phyloP scores from a whole-genome alignment of 1,140 invertebrate genomes.

The Manduca sexta region DNA sequence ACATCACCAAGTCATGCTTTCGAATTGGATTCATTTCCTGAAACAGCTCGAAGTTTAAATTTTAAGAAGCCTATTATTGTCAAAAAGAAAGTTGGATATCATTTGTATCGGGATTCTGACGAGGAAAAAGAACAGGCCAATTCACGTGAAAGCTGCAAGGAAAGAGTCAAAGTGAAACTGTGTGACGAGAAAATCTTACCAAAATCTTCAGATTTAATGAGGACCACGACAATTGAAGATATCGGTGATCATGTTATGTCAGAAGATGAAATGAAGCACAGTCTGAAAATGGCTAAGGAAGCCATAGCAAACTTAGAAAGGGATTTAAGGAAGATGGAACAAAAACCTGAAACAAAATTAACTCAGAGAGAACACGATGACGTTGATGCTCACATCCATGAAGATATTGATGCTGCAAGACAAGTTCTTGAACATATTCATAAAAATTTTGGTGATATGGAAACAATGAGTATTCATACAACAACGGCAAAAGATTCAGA shows the following conservation, averaged over 20 bases:
- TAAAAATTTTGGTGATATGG: constrained; percentile 40
- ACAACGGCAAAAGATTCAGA: constrained; percentile 19
- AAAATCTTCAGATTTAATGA: constrained; percentile 14
- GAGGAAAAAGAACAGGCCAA: constrained; percentile 39
- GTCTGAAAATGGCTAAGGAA: constrained; percentile 52
- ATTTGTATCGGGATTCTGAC: constrained; percentile 41
- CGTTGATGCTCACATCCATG: constrained; percentile 30
- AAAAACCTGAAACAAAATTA: constrained; percentile 17
- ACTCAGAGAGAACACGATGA: constrained; percentile 19
- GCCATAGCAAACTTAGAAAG: constrained; percentile 53
- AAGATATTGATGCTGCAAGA: constrained; percentile 43
- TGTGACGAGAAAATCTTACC: constrained; percentile 29
- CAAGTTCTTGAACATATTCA: constrained; percentile 42
- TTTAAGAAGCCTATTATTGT: constrained; percentile 46
- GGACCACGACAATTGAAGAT: constrained; percentile 17
- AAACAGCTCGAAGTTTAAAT: constrained; percentile 19
- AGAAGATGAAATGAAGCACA: constrained; percentile 46
- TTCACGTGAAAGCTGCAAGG: constrained; percentile 35
- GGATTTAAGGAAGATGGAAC: constrained; percentile 42
- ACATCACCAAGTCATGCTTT: constrained; percentile 8
- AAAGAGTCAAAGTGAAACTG: constrained; percentile 49
- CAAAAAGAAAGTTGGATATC: constrained; percentile 44
- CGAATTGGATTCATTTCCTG: too few relatives aligned
- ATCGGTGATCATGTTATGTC: constrained; percentile 18
- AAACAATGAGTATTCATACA: constrained; percentile 27